Evolutionary conservation across 2,113 vertebrate species (phyloP).

Genomic region (Cranoglanis bouderius): DNA sequence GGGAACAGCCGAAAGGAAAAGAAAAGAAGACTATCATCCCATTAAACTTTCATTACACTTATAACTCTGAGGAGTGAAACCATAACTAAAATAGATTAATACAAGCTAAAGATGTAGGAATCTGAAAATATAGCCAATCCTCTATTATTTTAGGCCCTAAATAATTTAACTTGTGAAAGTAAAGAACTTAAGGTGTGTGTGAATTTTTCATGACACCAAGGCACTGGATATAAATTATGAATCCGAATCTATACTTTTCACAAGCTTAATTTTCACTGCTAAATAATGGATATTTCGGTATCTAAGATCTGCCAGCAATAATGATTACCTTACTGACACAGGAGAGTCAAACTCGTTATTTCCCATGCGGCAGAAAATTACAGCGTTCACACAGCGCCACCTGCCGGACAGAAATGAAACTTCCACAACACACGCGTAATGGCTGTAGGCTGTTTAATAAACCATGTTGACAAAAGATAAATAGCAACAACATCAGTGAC

Average conservation of each 20-base stretch:
- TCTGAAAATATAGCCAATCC: background rate
- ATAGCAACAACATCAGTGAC: background rate
- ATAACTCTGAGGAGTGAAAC: background rate
- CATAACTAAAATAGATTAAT: background rate
- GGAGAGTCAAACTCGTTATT: background rate
- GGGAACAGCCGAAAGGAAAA: too few species aligned
- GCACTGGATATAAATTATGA: background rate
- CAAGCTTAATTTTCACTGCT: background rate
- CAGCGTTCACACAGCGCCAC: slow-evolving; percentile 26
- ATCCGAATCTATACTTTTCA: background rate
- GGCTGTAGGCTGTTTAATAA: background rate
- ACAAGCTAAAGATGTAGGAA: background rate
- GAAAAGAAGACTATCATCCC: background rate
- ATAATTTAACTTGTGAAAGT: background rate
- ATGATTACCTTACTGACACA: slow-evolving; percentile 11
- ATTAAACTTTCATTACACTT: background rate
- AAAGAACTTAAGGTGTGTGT: too few species aligned
- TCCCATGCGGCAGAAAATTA: background rate
- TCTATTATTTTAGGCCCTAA: background rate
- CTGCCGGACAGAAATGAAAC: slow-evolving; percentile 29
- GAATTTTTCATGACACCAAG: background rate
- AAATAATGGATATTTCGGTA: slow-evolving; percentile 41
- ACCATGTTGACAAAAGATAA: background rate
- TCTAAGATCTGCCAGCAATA: slow-evolving; percentile 35
- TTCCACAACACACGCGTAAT: background rate